A percentile compares a stretch with the other conserved stretches of the same genome.
Conservation (phyloP, 2,888 invertebrate species). For the Scrobipalpa costella region DNA sequence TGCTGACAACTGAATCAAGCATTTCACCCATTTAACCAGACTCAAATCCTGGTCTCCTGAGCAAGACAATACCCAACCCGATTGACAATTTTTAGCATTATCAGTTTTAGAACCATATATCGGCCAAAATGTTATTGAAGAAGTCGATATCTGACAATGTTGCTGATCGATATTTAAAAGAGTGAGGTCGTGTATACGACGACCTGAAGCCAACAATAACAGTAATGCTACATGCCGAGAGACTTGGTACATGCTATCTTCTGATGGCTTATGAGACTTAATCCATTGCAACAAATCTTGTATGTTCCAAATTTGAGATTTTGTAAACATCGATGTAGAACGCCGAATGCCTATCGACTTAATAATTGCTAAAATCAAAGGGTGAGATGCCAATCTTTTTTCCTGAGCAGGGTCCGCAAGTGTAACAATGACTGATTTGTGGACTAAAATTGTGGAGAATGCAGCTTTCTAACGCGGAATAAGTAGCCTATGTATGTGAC, state of each 20-base stretch:
- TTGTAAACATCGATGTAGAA: background rate
- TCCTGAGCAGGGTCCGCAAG: background rate
- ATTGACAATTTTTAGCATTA: constrained; percentile 15
- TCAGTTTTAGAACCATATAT: constrained; percentile 27
- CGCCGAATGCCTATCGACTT: background rate
- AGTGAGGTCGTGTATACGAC: constrained; percentile 20
- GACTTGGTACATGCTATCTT: background rate
- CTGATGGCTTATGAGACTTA: background rate
- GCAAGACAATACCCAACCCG: constrained; percentile 17
- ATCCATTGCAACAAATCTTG: background rate
- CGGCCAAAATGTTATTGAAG: constrained; percentile 23
- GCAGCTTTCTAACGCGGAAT: constrained; percentile 10
- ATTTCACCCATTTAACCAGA: constrained; percentile 12
- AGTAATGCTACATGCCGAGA: constrained; percentile 15
- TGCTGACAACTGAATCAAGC: constrained; percentile 14
- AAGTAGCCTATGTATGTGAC: constrained; percentile 17
- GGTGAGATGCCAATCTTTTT: background rate
- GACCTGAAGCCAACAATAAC: constrained; percentile 12
- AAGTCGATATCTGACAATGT: constrained; percentile 3
- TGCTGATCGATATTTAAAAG: constrained; percentile 7
- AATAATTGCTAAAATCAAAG: background rate
- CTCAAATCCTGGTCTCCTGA: background rate
- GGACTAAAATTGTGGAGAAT: constrained; percentile 16
- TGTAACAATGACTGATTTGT: constrained; percentile 11
- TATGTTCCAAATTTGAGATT: background rate